A percentile compares a stretch with the other conserved stretches of the same genome.
Conservation (phyloP, 2,113 vertebrate species). For the Madoqua kirkii region DNA sequence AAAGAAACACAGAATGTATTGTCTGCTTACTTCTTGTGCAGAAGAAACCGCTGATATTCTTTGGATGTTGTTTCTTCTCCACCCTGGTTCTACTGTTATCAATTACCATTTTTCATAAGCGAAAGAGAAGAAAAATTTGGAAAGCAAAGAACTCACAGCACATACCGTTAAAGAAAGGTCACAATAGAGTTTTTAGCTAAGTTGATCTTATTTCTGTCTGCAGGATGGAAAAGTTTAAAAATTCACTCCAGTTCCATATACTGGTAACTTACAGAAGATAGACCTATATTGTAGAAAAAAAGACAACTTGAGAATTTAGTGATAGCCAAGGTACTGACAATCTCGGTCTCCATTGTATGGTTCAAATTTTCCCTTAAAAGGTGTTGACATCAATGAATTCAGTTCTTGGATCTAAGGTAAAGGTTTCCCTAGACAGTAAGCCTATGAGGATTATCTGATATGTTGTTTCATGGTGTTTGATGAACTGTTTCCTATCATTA, state of each 20-base stretch:
- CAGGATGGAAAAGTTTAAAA: not conserved
- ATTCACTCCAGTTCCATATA: slow-evolving; percentile 73
- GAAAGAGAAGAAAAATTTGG: slow-evolving; percentile 81
- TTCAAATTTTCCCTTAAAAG: not conserved
- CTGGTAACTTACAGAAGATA: not conserved
- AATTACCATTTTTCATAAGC: slow-evolving; percentile 80
- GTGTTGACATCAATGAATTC: slow-evolving; percentile 13
- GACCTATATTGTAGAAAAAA: not conserved
- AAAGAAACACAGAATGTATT: slow-evolving; percentile 69
- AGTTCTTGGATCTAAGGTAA: slow-evolving; percentile 36
- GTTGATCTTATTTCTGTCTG: not conserved
- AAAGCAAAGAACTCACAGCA: slow-evolving; percentile 71
- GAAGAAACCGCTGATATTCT: slow-evolving; percentile 89
- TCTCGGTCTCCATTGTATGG: not conserved
- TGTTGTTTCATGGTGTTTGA: slow-evolving; percentile 12
- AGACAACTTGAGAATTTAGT: not conserved
- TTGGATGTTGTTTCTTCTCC: slow-evolving; percentile 85
- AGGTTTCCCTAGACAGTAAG: not conserved
- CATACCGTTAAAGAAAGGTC: slow-evolving; percentile 64
- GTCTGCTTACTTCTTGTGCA: slow-evolving; percentile 81
- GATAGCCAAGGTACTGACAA: slow-evolving; percentile 11
- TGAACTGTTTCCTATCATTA: not conserved
- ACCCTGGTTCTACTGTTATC: slow-evolving; percentile 81
- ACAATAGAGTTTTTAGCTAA: slow-evolving; percentile 46
- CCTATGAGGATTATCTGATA: slow-evolving; percentile 14